Conservation (phyloP, 2,113 vertebrate species). For the Eurystomus gularis region DNA sequence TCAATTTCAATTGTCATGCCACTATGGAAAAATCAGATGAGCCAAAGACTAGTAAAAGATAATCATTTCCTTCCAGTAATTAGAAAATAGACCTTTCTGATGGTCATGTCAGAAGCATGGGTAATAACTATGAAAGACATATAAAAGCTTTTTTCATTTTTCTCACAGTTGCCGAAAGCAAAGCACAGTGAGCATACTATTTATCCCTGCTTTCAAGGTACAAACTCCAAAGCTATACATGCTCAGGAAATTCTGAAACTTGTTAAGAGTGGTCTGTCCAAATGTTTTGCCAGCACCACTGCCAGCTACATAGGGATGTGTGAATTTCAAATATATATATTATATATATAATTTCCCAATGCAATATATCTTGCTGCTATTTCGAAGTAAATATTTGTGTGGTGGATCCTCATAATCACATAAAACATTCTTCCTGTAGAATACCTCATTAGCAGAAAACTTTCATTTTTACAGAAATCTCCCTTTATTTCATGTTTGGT, state of each 20-base stretch:
- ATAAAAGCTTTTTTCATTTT: not conserved
- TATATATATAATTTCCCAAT: not conserved
- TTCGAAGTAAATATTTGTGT: not conserved
- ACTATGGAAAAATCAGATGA: not conserved
- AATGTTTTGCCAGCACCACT: not conserved
- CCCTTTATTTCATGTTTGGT: not conserved
- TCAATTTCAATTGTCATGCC: not conserved
- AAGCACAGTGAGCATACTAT: not conserved
- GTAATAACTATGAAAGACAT: not conserved
- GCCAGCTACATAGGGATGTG: not conserved
- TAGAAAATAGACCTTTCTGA: not conserved
- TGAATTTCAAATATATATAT: too few relatives aligned
- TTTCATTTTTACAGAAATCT: not conserved
- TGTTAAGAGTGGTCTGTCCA: not conserved
- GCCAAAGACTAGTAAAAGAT: not conserved
- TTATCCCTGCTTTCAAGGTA: not conserved
- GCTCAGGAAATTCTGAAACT: not conserved
- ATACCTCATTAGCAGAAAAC: not conserved
- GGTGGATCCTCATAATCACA: not conserved
- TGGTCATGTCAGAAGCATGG: not conserved
- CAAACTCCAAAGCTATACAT: not conserved
- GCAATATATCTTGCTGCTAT: not conserved
- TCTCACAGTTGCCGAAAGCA: not conserved
- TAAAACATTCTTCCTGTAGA: not conserved
- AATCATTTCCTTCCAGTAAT: not conserved